phyloP scores from a whole-genome alignment of 1,140 invertebrate genomes.

The Bombus difficillimus region DNA sequence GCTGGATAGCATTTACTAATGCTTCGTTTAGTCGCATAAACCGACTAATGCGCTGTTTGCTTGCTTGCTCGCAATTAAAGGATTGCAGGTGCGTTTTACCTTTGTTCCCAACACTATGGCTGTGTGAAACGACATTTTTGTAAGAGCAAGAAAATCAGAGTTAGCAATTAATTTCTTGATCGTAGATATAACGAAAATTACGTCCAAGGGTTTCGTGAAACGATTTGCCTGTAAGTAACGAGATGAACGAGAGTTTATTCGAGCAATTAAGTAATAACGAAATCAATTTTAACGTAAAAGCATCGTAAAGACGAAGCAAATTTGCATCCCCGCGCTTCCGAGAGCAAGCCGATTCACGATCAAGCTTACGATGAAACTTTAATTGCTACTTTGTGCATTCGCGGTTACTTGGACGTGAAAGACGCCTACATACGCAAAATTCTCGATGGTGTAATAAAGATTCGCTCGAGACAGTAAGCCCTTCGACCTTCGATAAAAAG shows the following conservation, averaged over 20 bases:
- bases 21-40: conserved; percentile 42
- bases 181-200: neutral
- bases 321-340: neutral
- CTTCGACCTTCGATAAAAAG: neutral
- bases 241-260: neutral
- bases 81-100: neutral
- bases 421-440: conserved; percentile 10
- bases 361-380: conserved; percentile 23
- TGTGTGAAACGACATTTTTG: neutral
- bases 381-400: conserved; percentile 32
- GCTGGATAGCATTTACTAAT: conserved; percentile 34
- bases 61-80: neutral
- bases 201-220: neutral
- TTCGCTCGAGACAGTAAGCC: neutral
- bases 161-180: neutral
- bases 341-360: neutral
- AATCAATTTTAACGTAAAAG: neutral
- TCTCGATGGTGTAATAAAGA: neutral
- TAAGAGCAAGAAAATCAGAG: too few relatives aligned
- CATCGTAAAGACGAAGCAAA: neutral
- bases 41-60: conserved; percentile 17
- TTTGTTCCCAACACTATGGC: too few relatives aligned
- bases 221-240: neutral
- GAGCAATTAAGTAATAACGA: neutral
- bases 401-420: conserved; percentile 20